These are phyloP conservation scores for Cylas formicarius DNA, from an alignment of 1,140 invertebrate genomes.

Conservation along the genomic window DNA sequence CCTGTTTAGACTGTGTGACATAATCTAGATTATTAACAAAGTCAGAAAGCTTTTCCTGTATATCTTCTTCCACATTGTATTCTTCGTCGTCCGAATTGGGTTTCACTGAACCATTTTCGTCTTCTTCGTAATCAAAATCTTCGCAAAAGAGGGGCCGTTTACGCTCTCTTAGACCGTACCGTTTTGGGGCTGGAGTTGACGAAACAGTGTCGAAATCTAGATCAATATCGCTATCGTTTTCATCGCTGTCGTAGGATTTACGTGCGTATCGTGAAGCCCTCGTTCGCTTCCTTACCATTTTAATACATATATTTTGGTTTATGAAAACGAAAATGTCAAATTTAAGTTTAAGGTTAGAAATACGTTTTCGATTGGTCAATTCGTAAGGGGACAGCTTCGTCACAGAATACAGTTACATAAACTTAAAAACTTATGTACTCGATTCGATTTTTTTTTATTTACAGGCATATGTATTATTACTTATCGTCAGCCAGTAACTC, in stretches of 20 bases:
- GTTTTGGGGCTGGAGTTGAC: conserved; percentile 22
- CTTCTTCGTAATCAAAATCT: conserved; percentile 29
- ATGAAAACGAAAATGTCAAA: conserved; percentile 14
- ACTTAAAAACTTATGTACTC: no score
- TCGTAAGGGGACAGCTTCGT: no score
- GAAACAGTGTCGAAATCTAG: conserved; percentile 14
- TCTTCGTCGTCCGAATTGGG: conserved; percentile 26
- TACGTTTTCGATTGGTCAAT: no score
- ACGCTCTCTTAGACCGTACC: conserved; percentile 29
- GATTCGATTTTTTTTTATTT: no score
- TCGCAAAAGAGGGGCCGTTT: conserved; percentile 22
- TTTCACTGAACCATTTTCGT: conserved; percentile 18
- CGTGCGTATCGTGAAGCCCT: conserved; percentile 12
- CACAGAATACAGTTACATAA: no score
- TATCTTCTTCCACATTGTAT: conserved; percentile 16
- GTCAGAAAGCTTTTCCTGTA: no score
- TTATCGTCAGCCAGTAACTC: no score
- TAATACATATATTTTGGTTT: conserved; percentile 5
- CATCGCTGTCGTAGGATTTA: conserved; percentile 27
- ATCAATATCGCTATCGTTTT: conserved; percentile 28
- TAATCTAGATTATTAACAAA: no score
- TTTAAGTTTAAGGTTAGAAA: conserved; percentile 15
- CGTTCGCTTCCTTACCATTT: conserved; percentile 31
- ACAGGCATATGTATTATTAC: no score
- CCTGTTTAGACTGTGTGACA: not conserved